Evolutionary conservation across 1,140 invertebrate genomes (phyloP).

Genomic region (Trachymyrmex cornetzi): DNA sequence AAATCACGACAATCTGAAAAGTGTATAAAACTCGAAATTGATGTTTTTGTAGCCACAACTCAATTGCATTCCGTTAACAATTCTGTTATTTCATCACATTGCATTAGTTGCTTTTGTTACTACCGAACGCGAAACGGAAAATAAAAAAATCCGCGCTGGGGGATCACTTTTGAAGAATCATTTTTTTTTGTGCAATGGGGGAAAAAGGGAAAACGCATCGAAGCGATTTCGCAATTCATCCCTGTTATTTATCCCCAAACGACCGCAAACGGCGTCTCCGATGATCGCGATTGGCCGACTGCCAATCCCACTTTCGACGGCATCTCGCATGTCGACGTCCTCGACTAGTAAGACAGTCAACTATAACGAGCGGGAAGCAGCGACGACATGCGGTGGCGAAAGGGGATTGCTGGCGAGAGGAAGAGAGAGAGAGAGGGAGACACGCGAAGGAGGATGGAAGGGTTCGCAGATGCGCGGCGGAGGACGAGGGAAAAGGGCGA

Average conservation of each 20-base stretch:
- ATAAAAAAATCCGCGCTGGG: constrained; percentile 8
- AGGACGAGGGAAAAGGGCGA: constrained; percentile 38
- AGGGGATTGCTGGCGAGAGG: not conserved
- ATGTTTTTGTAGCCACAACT: constrained; percentile 42
- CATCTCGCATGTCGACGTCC: constrained; percentile 49
- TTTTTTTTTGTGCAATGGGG: constrained; percentile 28
- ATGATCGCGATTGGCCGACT: constrained; percentile 56
- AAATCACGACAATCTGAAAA: constrained; percentile 30
- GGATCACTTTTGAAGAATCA: constrained; percentile 57
- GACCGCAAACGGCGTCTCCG: constrained; percentile 25
- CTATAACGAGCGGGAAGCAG: constrained; percentile 53
- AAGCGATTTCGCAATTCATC: constrained; percentile 50
- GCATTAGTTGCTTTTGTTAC: constrained; percentile 17
- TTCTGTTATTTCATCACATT: constrained; percentile 45
- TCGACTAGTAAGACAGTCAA: constrained; percentile 50
- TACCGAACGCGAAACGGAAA: not conserved
- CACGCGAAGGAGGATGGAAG: not conserved
- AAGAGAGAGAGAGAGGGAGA: not conserved
- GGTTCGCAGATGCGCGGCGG: constrained; percentile 25
- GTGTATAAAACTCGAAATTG: constrained; percentile 40
- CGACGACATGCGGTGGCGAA: constrained; percentile 51
- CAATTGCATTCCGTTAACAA: constrained; percentile 26
- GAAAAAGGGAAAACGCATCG: not conserved
- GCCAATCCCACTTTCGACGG: constrained; percentile 58
- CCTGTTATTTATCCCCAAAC: constrained; percentile 56